phyloP scores from a whole-genome alignment of 2,113 vertebrate genomes.

The Sisor rabdophorus region DNA sequence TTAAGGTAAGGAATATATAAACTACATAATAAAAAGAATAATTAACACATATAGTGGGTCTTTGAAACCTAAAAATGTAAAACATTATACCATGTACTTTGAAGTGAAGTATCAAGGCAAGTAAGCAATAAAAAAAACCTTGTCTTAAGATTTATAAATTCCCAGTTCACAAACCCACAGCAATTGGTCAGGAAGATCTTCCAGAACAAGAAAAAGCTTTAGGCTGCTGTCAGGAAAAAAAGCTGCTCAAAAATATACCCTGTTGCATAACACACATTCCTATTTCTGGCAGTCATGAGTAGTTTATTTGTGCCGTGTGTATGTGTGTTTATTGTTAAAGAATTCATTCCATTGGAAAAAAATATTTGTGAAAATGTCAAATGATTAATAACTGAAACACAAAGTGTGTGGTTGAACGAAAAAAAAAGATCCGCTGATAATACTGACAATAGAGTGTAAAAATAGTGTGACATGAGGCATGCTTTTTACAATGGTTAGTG shows the following conservation, averaged over 20 bases:
- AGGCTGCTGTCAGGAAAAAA: conserved; percentile 62
- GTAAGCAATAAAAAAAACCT: conserved; percentile 8
- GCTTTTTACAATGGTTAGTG: background rate
- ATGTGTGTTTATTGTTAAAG: background rate
- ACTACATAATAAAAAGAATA: background rate
- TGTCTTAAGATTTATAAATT: conserved; percentile 1
- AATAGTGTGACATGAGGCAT: background rate
- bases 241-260: conserved; percentile 47
- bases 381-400: background rate
- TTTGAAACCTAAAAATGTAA: background rate
- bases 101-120: background rate
- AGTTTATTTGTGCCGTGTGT: background rate
- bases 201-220: conserved; percentile 52
- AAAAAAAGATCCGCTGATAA: background rate
- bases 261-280: conserved; percentile 70
- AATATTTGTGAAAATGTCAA: background rate
- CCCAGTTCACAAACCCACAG: background rate
- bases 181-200: conserved; percentile 25
- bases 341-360: background rate
- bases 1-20: background rate
- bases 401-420: background rate
- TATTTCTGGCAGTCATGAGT: conserved; percentile 31
- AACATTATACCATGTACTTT: no score
- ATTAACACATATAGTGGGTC: background rate
- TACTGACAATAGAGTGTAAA: background rate